Evolutionary conservation across 2,888 invertebrate species (phyloP).

Genomic region (Drosophila anceps): DNA sequence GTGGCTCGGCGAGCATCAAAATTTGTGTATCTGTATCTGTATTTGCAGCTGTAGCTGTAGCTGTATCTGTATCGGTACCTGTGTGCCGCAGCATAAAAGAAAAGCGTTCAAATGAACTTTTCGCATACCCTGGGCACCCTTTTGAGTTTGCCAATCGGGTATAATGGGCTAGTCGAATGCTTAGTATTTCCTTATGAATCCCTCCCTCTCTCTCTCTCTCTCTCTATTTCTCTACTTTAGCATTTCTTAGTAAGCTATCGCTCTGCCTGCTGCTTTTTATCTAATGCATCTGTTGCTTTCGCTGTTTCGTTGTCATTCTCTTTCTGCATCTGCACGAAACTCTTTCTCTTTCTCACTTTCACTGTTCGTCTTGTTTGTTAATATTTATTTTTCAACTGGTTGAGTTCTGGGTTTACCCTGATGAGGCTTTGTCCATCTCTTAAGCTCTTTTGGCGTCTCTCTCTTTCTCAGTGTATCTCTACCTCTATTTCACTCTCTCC

Average conservation of each 20-base stretch:
- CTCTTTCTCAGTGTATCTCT: too few relatives aligned
- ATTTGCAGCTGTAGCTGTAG: slow-evolving; percentile 52
- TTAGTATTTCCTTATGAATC: not conserved
- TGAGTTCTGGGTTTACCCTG: too few relatives aligned
- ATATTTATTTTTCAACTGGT: too few relatives aligned
- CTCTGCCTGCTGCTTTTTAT: not conserved
- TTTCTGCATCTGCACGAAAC: not conserved
- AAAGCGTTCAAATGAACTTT: slow-evolving; percentile 80
- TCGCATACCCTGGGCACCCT: slow-evolving; percentile 23
- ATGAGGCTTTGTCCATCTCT: too few relatives aligned
- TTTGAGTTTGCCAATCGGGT: not conserved
- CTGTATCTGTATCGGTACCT: slow-evolving; percentile 65
- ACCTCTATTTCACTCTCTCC: not conserved
- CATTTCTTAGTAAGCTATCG: not conserved
- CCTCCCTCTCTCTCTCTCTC: not conserved
- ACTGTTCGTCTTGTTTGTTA: too few relatives aligned
- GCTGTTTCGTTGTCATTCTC: not conserved
- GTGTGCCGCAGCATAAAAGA: slow-evolving; percentile 63
- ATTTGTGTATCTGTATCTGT: slow-evolving; percentile 72
- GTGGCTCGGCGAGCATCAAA: slow-evolving; percentile 56
- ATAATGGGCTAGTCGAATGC: not conserved
- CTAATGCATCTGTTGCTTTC: not conserved
- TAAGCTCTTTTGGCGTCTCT: too few relatives aligned
- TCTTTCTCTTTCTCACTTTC: not conserved
- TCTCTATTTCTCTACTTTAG: not conserved